Conservation (phyloP, 2,113 vertebrate species). For the Cryptotis parvus region DNA sequence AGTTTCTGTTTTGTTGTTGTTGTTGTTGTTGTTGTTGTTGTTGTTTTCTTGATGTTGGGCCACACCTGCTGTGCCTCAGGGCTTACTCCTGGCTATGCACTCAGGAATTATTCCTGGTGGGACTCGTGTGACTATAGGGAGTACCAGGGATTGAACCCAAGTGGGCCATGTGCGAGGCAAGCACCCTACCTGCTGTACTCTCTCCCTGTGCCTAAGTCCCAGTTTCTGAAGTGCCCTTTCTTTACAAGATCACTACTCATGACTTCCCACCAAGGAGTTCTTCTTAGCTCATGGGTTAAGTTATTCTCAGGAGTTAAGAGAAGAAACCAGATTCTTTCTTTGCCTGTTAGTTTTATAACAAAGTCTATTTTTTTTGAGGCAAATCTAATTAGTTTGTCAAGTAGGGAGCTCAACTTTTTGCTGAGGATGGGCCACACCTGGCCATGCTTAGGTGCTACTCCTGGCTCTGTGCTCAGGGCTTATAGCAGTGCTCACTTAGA, state of each 20-base stretch:
- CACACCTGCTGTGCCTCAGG: too few species aligned
- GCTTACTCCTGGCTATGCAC: too few species aligned
- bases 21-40: too few species aligned
- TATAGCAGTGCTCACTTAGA: too few species aligned
- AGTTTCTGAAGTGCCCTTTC: neutral
- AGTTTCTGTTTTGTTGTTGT: neutral
- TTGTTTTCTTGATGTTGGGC: too few species aligned
- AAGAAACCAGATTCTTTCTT: conserved; percentile 14
- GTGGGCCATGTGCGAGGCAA: too few species aligned
- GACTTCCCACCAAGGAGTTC: neutral
- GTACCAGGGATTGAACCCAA: too few species aligned
- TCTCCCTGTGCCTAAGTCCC: neutral
- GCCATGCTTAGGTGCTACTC: too few species aligned
- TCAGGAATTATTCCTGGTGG: too few species aligned
- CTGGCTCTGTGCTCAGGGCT: neutral
- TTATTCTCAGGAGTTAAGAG: neutral
- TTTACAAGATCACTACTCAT: neutral
- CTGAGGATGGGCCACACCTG: too few species aligned
- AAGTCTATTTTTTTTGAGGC: neutral
- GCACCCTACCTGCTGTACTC: too few species aligned
- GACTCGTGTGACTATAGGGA: too few species aligned
- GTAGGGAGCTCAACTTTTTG: neutral
- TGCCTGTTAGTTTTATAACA: neutral
- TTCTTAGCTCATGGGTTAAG: neutral
- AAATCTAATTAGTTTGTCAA: neutral